Evolutionary conservation across 92 coral and sea anemone species (phyloP), one percentile per base, ranked within the genome.

Genomic region (Phenganax stokvisi): DNA sequence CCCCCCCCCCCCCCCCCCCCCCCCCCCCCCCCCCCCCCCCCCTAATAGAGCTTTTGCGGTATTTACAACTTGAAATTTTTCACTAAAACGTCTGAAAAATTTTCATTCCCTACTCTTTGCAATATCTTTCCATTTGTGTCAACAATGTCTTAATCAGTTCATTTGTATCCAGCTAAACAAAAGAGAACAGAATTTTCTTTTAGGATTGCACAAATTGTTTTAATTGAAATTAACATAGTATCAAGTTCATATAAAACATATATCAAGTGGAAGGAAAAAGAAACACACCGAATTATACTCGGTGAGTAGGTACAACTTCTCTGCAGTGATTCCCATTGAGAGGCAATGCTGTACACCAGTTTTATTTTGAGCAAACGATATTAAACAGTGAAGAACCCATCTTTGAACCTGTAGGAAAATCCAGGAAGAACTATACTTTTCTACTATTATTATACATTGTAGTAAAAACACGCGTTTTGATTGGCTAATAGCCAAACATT

Each of bases 261-360:
- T 37, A 37, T 37, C 47, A 61, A 0, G 13, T 15, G 31, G 4
- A 10, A 69, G 25, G 16, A 31, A 8, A 69, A 12, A 0, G 25
- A 53, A 53, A 76, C 81, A 30, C 54, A 76, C 81, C 53, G 66
- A 30, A 31, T 76, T 59, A 60, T 76, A 76, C 12, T 29, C 66
- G 13, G 69, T 30, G 13, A 76, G 81, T 10, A 57, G 69, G 51
- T 57, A 52, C 54, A 76, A 10, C 81, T 76, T 76, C 31, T 76
- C 56, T 27, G 69, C 69, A 15, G 70, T 76, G 37, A 76, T 44
- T 29, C 81, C 81, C 1, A 76, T 11, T 4, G 31, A 17, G 28
- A 76, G 54, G 31, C 57, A 29, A 76, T 57, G 81, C 44, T 30
- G 27, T 25, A 56, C 69, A 58, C 29, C 66, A 12, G 81, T 8